A percentile compares a stretch with the other conserved stretches of the same genome.
phyloP scores from a whole-genome alignment of 2,888 invertebrate genomes.

The Caenorhabditis sp. region DNA sequence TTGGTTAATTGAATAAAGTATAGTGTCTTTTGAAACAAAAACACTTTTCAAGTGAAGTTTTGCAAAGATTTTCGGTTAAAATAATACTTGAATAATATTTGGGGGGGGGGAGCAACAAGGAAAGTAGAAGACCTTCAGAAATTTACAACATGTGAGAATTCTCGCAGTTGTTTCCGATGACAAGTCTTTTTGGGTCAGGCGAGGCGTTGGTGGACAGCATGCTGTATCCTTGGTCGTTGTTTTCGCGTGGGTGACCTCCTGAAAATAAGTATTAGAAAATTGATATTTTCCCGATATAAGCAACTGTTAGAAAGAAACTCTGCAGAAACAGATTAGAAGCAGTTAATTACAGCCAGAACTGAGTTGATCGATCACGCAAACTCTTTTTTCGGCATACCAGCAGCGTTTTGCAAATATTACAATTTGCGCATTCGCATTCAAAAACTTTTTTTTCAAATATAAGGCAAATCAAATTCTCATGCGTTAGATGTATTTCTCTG shows the following conservation, averaged over 20 bases:
- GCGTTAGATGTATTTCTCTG: neutral
- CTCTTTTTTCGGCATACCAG: too few relatives aligned
- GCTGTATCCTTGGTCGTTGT: conserved; percentile 73
- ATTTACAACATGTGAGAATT: conserved; percentile 75
- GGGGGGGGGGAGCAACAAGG: too few relatives aligned
- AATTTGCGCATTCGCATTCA: too few relatives aligned
- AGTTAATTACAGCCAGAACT: conserved; percentile 30
- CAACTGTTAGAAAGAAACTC: conserved; percentile 18
- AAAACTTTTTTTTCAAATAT: conserved; percentile 1
- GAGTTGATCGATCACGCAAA: neutral
- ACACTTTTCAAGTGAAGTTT: too few relatives aligned
- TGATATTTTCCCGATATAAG: too few relatives aligned
- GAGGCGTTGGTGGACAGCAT: conserved; percentile 74
- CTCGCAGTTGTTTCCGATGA: conserved; percentile 72
- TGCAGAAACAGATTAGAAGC: conserved; percentile 19
- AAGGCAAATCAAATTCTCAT: conserved; percentile 10
- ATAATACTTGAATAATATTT: too few relatives aligned
- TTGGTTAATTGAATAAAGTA: neutral
- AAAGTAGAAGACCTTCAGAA: too few relatives aligned
- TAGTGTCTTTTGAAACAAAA: conserved; percentile 10
- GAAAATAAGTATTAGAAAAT: conserved; percentile 12
- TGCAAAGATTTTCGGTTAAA: too few relatives aligned
- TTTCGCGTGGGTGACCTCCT: conserved; percentile 59
- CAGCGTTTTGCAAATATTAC: too few relatives aligned
- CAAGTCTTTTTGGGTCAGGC: conserved; percentile 72